Base-by-base conservation (phyloP, 2,113 vertebrate genomes). In the Pungitius pungitius region DNA sequence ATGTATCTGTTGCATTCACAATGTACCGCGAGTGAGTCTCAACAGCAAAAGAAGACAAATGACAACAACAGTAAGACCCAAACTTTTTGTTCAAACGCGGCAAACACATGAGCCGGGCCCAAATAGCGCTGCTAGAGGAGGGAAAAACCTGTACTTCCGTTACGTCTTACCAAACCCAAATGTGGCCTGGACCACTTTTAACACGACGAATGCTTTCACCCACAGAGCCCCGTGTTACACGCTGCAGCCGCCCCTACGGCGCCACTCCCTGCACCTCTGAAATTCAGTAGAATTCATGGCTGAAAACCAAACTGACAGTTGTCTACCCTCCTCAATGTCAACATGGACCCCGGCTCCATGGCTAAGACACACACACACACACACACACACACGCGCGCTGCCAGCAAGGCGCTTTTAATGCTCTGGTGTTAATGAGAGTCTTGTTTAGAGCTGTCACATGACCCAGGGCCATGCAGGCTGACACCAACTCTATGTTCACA, bases 401-500 rank as follows among this genome's bases (percentile, higher is more conserved):
- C 66, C 82, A 88, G 83, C 73, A 82, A n/a, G 73, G 75, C 47
- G 65, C 77, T 76, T 73, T 72, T 89, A 85, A 87, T 80, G 80
- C 81, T 70, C 68, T 68, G 78, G 88, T 91, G 89, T 87, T 92
- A 92, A 92, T 92, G 85, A 93, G 87, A 80, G 79, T 85, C 86
- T 89, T 87, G 89, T 91, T 90, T 83, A 59, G 89, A 90, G 81
- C 76, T 85, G 90, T 92, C 84, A 88, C 70, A 85, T 90, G 81
- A 90, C 91, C 88, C 69, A 13, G 63, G 82, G 90, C 78, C 84
- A 59, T 63, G 58, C 69, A 18, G 63, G 82, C 81, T 72, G 77
- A 85, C 88, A 90, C 78, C 55, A 80, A 5, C 71, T 80, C 65
- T 85, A 57, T 83, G 84, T 82, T 87, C 81, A 79, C 85, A 81